Percentiles rank a stretch among this genome's conserved stretches.
Evolutionary conservation across 2,797 vertebrate species (phyloP).

Genomic region (Sparus aurata): DNA sequence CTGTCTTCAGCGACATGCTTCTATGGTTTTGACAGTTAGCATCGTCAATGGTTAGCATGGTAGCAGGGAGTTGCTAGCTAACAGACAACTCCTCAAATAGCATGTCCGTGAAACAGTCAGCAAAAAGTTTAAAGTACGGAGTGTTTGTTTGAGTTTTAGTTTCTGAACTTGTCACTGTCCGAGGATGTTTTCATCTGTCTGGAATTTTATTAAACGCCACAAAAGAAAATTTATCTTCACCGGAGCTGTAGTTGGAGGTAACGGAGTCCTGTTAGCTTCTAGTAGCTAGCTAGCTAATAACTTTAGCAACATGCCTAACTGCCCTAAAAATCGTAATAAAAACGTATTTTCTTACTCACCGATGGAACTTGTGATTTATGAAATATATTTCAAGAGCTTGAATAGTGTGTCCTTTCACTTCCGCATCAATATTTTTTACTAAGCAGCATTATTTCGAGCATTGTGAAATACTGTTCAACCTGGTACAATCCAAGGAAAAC

Average conservation of each 20-base stretch:
- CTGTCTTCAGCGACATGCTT: rapidly evolving
- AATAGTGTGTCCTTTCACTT: background rate
- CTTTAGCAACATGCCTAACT: slow-evolving; percentile 8
- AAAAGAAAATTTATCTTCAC: slow-evolving; percentile 93
- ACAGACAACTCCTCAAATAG: background rate
- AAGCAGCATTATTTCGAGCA: rapidly evolving
- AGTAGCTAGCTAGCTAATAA: background rate
- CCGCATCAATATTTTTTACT: background rate
- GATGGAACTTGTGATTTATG: rapidly evolving
- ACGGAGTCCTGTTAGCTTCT: slow-evolving; percentile 34
- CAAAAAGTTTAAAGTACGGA: background rate
- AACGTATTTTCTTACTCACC: rapidly evolving
- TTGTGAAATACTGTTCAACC: background rate
- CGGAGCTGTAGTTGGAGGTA: slow-evolving; percentile 93
- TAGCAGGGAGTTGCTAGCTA: slow-evolving; percentile 20
- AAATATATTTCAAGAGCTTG: rapidly evolving
- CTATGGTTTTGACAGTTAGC: slow-evolving; percentile 52
- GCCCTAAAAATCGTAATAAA: rapidly evolving
- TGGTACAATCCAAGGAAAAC: rapidly evolving
- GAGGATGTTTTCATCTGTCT: slow-evolving; percentile 90
- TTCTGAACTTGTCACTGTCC: background rate
- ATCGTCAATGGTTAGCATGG: slow-evolving; percentile 56
- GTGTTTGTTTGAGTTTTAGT: background rate
- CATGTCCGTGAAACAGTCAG: slow-evolving; percentile 48
- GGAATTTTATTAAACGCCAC: slow-evolving; percentile 95